Conservation (phyloP, 2,113 vertebrate species). For the Eidolon helvum region DNA sequence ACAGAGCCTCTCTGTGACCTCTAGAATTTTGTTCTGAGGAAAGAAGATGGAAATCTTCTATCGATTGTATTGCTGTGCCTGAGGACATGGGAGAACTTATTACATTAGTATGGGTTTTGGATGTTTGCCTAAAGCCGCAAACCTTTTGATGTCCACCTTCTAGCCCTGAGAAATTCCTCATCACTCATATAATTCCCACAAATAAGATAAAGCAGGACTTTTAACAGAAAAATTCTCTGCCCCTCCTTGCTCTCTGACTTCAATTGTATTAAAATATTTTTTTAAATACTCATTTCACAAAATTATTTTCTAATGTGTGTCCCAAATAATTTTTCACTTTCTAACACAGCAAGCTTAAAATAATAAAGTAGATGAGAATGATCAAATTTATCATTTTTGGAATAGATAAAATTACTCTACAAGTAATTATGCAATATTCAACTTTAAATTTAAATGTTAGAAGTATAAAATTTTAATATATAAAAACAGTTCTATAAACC, state of each 20-base stretch:
- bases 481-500: not conserved
- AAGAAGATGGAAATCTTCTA: conserved; percentile 19
- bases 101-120: conserved; percentile 33
- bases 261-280: not conserved
- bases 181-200: conserved; percentile 10
- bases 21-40: conserved; percentile 27
- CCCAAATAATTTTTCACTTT: not conserved
- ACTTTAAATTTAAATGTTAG: not conserved
- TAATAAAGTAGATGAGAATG: not conserved
- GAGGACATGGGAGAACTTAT: conserved; percentile 23
- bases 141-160: conserved; percentile 44
- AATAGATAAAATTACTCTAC: not conserved
- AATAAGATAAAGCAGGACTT: conserved; percentile 48
- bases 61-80: not conserved
- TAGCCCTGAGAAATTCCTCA: conserved; percentile 36
- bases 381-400: not conserved
- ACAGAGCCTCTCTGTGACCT: not conserved
- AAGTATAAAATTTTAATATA: not conserved
- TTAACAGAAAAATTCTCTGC: conserved; percentile 12
- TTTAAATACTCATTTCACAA: not conserved
- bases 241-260: conserved; percentile 15
- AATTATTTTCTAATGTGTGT: not conserved
- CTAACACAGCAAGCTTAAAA: not conserved
- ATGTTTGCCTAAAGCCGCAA: conserved; percentile 46
- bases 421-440: not conserved